phyloP scores from a whole-genome alignment of 2,113 vertebrate genomes.

The Alethe castanea region DNA sequence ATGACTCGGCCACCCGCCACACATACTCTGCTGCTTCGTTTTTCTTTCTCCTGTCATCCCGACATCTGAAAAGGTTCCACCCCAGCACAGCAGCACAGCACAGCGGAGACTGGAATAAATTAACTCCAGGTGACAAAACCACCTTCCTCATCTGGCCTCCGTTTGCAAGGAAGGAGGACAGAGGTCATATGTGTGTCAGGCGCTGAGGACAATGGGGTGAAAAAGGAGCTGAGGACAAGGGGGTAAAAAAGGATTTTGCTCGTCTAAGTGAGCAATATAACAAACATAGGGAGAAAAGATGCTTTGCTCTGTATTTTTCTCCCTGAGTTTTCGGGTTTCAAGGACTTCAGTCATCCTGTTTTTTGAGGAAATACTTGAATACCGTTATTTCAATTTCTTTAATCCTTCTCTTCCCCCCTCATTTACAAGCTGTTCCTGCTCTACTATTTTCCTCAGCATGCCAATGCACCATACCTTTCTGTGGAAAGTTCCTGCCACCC shows the following conservation, averaged over 20 bases:
- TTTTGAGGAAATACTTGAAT: conserved; percentile 30
- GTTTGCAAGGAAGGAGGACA: neutral
- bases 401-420: conserved; percentile 11
- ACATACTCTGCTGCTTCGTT: conserved; percentile 48
- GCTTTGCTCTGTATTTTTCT: neutral
- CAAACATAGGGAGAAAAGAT: neutral
- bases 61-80: conserved; percentile 51
- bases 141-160: neutral
- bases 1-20: conserved; percentile 64
- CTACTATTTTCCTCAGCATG: neutral
- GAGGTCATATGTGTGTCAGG: neutral
- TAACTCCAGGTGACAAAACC: conserved; percentile 57
- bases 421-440: conserved; percentile 1
- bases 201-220: neutral
- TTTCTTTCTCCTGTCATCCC: conserved; percentile 27
- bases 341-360: neutral
- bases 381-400: neutral
- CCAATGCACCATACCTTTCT: conserved; percentile 44
- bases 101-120: neutral
- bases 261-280: neutral
- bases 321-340: neutral
- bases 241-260: neutral
- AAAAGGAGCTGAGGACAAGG: neutral
- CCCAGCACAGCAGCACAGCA: neutral
- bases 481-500: conserved; percentile 19